phyloP scores from a whole-genome alignment of 2,797 vertebrate genomes.

The Notamacropus eugenii region DNA sequence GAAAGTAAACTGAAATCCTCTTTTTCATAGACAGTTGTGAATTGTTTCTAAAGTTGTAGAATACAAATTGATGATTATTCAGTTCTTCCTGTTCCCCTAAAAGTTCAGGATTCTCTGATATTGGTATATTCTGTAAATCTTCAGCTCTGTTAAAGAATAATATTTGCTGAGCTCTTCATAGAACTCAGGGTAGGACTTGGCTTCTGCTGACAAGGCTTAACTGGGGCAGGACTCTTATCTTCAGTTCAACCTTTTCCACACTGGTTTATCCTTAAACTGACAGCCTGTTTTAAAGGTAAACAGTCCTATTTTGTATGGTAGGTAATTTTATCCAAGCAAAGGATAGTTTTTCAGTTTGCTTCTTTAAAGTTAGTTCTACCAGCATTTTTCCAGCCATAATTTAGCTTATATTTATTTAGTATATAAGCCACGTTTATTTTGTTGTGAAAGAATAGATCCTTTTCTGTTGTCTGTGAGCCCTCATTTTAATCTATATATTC shows the following conservation, averaged over 20 bases:
- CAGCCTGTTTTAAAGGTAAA: conserved; percentile 48
- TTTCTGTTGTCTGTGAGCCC: background rate
- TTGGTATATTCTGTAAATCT: conserved; percentile 34
- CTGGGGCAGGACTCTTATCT: conserved; percentile 45
- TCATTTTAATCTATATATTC: conserved; percentile 20
- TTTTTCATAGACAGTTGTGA: conserved; percentile 42
- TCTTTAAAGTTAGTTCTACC: conserved; percentile 53
- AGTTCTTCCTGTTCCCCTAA: conserved; percentile 13
- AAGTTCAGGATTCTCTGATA: conserved; percentile 43
- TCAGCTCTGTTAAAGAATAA: conserved; percentile 38
- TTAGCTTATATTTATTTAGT: background rate
- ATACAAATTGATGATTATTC: conserved; percentile 38
- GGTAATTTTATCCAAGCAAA: background rate
- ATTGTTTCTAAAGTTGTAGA: conserved; percentile 34
- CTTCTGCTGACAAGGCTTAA: conserved; percentile 28
- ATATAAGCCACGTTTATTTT: conserved; percentile 36
- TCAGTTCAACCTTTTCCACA: background rate
- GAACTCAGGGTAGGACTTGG: background rate
- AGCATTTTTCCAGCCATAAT: conserved; percentile 18
- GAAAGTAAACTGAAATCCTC: conserved; percentile 55
- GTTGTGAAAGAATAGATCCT: conserved; percentile 45
- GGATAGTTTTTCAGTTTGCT: background rate
- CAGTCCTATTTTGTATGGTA: conserved; percentile 32
- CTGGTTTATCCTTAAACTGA: conserved; percentile 16
- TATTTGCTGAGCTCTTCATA: conserved; percentile 39